Conservation (phyloP, 2,113 vertebrate species). For the Seriola aureovittata region DNA sequence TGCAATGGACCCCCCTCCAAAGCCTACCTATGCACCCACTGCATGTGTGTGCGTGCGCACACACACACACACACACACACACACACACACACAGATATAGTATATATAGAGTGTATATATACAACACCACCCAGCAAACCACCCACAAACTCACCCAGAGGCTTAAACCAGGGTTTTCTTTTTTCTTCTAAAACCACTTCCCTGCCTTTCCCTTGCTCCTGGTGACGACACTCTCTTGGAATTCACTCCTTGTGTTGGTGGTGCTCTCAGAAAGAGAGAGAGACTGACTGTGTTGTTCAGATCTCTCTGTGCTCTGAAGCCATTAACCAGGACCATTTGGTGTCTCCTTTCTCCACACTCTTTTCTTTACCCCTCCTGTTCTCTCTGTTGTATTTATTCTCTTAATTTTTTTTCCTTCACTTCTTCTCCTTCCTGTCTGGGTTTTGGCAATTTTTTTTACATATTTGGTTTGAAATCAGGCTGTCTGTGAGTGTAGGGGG, state of each 20-base stretch:
- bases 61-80: neutral
- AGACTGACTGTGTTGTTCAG: conserved; percentile 68
- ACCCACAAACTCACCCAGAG: conserved; percentile 69
- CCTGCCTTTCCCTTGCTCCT: conserved; percentile 85
- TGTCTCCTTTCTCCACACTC: conserved; percentile 76
- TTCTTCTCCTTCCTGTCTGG: conserved; percentile 63
- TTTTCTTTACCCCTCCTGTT: conserved; percentile 48
- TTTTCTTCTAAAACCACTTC: conserved; percentile 82
- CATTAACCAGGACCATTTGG: conserved; percentile 80
- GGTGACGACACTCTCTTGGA: conserved; percentile 85
- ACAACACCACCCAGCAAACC: conserved; percentile 58
- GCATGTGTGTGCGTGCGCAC: neutral
- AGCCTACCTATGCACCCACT: neutral
- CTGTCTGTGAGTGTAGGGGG: conserved; percentile 19
- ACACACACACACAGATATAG: neutral
- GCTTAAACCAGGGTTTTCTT: conserved; percentile 69
- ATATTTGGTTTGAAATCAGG: conserved; percentile 66
- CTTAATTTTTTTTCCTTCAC: conserved; percentile 5
- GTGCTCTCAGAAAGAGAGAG: conserved; percentile 64
- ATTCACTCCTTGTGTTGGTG: conserved; percentile 84
- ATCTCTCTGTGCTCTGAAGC: conserved; percentile 73
- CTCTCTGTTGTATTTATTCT: conserved; percentile 39
- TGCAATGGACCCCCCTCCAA: conserved; percentile 7
- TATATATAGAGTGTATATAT: conserved; percentile 43
- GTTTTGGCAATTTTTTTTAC: conserved; percentile 63